Base-by-base conservation (phyloP, 2,113 vertebrate species). In the Hemichromis elongatus region DNA sequence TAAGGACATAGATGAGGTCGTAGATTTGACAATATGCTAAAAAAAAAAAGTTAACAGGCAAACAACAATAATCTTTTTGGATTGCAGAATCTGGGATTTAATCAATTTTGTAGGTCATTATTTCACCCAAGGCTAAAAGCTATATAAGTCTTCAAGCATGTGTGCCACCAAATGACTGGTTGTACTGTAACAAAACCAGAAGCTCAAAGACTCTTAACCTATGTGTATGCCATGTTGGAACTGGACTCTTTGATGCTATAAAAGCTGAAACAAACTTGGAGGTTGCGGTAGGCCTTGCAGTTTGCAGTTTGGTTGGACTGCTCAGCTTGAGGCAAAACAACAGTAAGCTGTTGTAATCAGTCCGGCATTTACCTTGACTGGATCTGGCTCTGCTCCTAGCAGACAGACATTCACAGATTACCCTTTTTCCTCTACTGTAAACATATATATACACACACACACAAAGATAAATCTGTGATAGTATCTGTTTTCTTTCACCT, bases 311-410 rank as follows among this genome's bases (percentile, higher is more conserved):
- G 66, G 87, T 52, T 52, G 73, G 68, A 85, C 63, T 42, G 81
- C 84, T 77, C 79, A 77, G 78, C 66, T 81, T 21, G 2, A 75
- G 70, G 26, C 0, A 52, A 59, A 85, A 88, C 83, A 9, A 1
- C 84, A 82, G 33, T 56, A 52, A 61, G 53, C 57, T 81, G 53
- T 45, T 82, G 63, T 91, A 87, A 85, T 90, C 83, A 57, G 68
- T 53, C 63, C 73, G 78, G 77, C 54, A 81, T 89, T 92, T 87
- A 93, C 92, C 82, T 89, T 85, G 84, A 89, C 30, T 77, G 73
- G 80, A 73, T 88, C 26, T 89, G 85, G 89, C 86, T 86, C 30
- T 63, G 70, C 19, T 87, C 18, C 53, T 12, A n/a, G 57, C 66
- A 70, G 45, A 73, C 86, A 78, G 77, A 70, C 13, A 6, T 78